These are phyloP conservation scores for Atethmia centrago DNA, from an alignment of 2,888 invertebrate species.

Conservation along the genomic window DNA sequence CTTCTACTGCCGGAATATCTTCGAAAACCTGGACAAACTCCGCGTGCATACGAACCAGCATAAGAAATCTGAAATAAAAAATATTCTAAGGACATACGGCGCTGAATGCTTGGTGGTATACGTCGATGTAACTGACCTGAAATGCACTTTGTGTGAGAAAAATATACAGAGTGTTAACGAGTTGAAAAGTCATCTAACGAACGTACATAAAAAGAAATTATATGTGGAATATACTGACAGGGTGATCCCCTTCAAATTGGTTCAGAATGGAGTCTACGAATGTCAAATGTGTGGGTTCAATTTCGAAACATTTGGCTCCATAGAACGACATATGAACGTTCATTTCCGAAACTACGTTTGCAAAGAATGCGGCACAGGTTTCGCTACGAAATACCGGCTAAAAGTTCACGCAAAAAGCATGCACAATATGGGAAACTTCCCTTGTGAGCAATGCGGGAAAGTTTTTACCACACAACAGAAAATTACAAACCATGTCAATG, in stretches of 20 bases:
- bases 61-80: slow-evolving; percentile 66
- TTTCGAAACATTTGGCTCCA: slow-evolving; percentile 84
- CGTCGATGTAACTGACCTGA: slow-evolving; percentile 80
- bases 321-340: slow-evolving; percentile 85
- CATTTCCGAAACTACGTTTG: slow-evolving; percentile 85
- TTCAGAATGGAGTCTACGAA: slow-evolving; percentile 71
- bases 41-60: slow-evolving; percentile 73
- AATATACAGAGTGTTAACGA: slow-evolving; percentile 72
- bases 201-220: slow-evolving; percentile 78
- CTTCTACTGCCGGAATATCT: slow-evolving; percentile 80
- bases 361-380: slow-evolving; percentile 83
- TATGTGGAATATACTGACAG: slow-evolving; percentile 76
- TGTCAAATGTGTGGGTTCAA: slow-evolving; percentile 81
- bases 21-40: slow-evolving; percentile 74
- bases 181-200: slow-evolving; percentile 78
- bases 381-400: slow-evolving; percentile 80
- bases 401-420: slow-evolving; percentile 81
- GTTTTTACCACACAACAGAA: slow-evolving; percentile 77
- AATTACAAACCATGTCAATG: slow-evolving; percentile 79
- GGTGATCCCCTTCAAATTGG: slow-evolving; percentile 82
- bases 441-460: slow-evolving; percentile 81
- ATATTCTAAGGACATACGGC: slow-evolving; percentile 75
- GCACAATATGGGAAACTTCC: slow-evolving; percentile 75
- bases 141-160: slow-evolving; percentile 77
- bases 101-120: slow-evolving; percentile 81